Percentiles rank a stretch among this genome's conserved stretches.
Evolutionary conservation across 2,888 invertebrate genomes (phyloP).

Genomic region (Drosophila neoperkinsi): DNA sequence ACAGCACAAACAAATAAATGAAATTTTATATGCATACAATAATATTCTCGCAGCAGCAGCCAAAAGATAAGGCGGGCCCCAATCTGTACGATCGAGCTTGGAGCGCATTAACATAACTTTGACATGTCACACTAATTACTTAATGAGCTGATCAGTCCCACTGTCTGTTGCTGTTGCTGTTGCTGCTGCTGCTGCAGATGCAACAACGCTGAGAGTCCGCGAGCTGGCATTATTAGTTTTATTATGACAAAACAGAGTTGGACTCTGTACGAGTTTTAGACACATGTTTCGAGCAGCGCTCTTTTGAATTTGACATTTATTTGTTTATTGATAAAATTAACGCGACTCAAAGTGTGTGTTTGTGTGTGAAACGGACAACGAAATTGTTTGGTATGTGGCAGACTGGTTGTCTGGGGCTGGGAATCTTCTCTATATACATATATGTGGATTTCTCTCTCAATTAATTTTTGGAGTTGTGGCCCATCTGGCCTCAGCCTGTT

Average conservation of each 20-base stretch:
- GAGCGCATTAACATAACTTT: constrained; percentile 80
- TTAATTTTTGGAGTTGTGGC: constrained; percentile 1
- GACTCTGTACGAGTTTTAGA: constrained; percentile 21
- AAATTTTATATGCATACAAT: constrained; percentile 71
- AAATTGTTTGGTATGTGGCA: constrained; percentile 26
- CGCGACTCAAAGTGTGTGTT: constrained; percentile 62
- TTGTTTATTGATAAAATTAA: constrained; percentile 62
- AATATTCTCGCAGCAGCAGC: constrained; percentile 44
- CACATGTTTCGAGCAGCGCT: constrained; percentile 36
- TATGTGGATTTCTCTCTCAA: background rate
- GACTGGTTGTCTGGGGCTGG: constrained; percentile 27
- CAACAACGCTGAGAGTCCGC: background rate
- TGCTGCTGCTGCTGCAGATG: background rate
- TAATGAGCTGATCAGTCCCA: constrained; percentile 75
- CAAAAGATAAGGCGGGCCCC: constrained; percentile 70
- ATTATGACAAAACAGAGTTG: constrained; percentile 23
- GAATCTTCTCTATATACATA: constrained; percentile 7
- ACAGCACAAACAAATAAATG: constrained; percentile 52
- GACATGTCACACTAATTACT: constrained; percentile 85
- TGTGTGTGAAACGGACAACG: constrained; percentile 44
- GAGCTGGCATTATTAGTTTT: constrained; percentile 42
- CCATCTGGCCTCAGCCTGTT: constrained; percentile 25
- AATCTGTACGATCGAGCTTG: constrained; percentile 61
- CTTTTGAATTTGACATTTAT: constrained; percentile 62
- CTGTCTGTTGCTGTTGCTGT: constrained; percentile 13